phyloP scores from a whole-genome alignment of 23 tunicate genomes.

The Phallusia fumigata region DNA sequence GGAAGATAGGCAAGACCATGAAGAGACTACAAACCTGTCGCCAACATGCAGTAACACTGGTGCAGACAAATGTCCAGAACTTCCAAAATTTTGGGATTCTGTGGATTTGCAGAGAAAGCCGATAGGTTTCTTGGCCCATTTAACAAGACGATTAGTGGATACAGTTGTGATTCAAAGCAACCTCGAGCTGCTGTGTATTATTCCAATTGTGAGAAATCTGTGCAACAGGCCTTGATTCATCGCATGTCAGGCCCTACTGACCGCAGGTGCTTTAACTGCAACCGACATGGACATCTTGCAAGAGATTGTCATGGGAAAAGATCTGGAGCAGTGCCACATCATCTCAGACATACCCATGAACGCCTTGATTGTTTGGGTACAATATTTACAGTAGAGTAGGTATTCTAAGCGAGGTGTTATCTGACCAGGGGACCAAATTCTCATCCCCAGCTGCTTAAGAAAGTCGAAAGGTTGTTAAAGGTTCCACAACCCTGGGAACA shows the following conservation, averaged over 20 bases:
- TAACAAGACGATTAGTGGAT: too few species aligned
- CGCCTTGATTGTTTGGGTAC: not conserved
- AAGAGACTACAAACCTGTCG: not conserved
- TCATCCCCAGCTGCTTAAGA: slow-evolving; percentile 3
- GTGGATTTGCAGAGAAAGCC: too few species aligned
- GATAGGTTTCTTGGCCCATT: too few species aligned
- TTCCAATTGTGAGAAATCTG: not conserved
- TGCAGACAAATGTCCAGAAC: slow-evolving; percentile 16
- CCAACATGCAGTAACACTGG: not conserved
- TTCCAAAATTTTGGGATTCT: too few species aligned
- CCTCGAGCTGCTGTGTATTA: not conserved
- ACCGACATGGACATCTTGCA: not conserved
- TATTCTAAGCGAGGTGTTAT: slow-evolving; percentile 24
- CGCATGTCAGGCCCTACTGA: not conserved
- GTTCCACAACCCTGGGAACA: too few species aligned
- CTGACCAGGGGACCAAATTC: slow-evolving; percentile 25
- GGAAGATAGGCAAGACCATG: slow-evolving; percentile 1
- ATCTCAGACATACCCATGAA: not conserved
- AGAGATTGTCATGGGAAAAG: slow-evolving; percentile 11
- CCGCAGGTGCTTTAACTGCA: slow-evolving; percentile 4
- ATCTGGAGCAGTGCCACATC: slow-evolving; percentile 4
- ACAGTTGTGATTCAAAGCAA: too few species aligned
- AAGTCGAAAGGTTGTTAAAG: slow-evolving; percentile 20
- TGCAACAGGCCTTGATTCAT: not conserved
- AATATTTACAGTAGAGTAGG: slow-evolving; percentile 19